Base-by-base conservation (phyloP, 2,888 invertebrate genomes). In the Sesamia inferens region DNA sequence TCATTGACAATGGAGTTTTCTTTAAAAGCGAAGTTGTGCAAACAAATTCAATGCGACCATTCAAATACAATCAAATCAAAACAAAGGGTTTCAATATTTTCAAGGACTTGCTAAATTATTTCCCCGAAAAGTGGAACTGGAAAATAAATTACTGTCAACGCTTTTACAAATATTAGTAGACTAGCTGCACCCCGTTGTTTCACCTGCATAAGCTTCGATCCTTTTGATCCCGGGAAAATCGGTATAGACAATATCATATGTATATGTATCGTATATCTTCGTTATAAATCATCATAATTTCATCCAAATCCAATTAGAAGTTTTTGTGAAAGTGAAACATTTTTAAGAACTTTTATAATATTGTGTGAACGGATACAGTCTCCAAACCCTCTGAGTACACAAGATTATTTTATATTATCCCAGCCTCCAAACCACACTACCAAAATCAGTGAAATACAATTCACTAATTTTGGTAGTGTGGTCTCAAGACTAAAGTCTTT, bases 91-190 rank as follows among this genome's bases (percentile, higher is more conserved):
- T 31, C 39, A 55, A 57, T 63, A 51, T 47, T 54, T 63, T 47
- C 14, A 22, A 31, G 31, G n/a, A 48, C 11, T 44, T 31, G 24
- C 47, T 54, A 22, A 67, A 67, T 70, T 44, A 54, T 55, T 68
- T 74, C 47, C 51, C 44, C n/a, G 10, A 16, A 63, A 62, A 39
- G 6, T 47, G 10, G 16, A 22, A 66, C 44, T 31, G 19, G 19
- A 39, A 80, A 67, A 61, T 19, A 31, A 54, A 65, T 71, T 13
- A 64, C 42, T 47, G 24, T 65, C 24, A n/a, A 47, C 14, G 51
- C 14, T 69, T 44, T 19, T 24, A 39, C 48, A 70, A 58, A 81
- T 58, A 63, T 57, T 39, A 39, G 7, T 6, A 5, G 5, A 39
- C 39, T 39, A 39, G 39, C 39, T 39, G 39, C 39, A 7, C 5